Evolutionary conservation across 92 coral and sea anemone species (phyloP).

Genomic region (Phenganax stokvisi): DNA sequence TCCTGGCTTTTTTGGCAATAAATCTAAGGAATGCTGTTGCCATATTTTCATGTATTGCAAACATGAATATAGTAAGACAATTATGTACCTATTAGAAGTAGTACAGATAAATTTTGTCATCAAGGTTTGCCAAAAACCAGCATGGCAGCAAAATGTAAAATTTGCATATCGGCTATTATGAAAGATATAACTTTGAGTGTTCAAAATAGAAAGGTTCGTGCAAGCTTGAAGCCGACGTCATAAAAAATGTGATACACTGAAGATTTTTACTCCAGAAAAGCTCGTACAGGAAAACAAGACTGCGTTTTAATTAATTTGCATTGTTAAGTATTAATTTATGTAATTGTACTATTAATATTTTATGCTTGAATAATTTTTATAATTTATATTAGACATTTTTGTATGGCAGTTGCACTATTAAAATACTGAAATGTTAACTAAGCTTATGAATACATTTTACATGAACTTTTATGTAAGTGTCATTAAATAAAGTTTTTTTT

Average conservation of each 20-base stretch:
- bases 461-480: too few species aligned
- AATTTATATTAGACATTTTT: too few species aligned
- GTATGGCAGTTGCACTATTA: not conserved
- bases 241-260: not conserved
- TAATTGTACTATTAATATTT: not conserved
- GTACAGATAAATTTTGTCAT: conserved; percentile 52
- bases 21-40: conserved; percentile 56
- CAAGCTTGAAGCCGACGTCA: not conserved
- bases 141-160: conserved; percentile 16
- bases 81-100: conserved; percentile 45
- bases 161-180: conserved; percentile 13
- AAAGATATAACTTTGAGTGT: conserved; percentile 27
- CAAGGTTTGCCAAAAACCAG: conserved; percentile 36
- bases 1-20: conserved; percentile 52
- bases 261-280: too few species aligned
- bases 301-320: too few species aligned
- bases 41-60: conserved; percentile 36
- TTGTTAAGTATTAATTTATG: not conserved
- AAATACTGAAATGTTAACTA: not conserved
- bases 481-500: conserved; percentile 9
- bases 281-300: too few species aligned
- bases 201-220: conserved; percentile 18
- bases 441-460: not conserved
- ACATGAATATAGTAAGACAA: conserved; percentile 47
- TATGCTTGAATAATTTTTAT: not conserved